Conservation (phyloP, 2,888 invertebrate species). For the Halictus quadricinctus region DNA sequence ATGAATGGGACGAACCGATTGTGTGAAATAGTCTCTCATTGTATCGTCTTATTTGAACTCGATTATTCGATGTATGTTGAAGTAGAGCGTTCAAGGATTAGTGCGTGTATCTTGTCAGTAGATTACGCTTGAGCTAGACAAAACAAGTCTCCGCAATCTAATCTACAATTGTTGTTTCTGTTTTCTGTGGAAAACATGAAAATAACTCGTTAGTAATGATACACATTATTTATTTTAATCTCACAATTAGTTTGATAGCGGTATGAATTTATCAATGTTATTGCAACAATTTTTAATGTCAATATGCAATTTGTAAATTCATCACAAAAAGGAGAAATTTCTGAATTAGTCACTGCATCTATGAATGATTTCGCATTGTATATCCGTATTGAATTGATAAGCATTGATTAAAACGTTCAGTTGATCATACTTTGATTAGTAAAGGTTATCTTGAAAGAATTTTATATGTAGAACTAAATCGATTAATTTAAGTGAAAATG, state of each 20-base stretch:
- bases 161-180: not conserved
- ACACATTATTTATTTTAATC: not conserved
- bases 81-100: not conserved
- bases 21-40: not conserved
- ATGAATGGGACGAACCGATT: not conserved
- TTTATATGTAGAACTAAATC: not conserved
- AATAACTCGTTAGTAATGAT: not conserved
- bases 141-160: not conserved
- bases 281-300: not conserved
- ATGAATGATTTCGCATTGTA: not conserved
- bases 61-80: not conserved
- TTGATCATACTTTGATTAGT: not conserved
- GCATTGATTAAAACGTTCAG: too few species aligned
- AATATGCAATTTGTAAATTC: not conserved
- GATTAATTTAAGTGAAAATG: not conserved
- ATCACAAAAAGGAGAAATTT: not conserved
- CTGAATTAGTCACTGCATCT: not conserved
- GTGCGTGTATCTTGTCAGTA: not conserved
- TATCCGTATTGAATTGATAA: not conserved
- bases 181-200: not conserved
- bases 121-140: not conserved
- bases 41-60: not conserved
- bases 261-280: not conserved
- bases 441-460: not conserved
- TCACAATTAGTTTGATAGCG: not conserved